A percentile compares a stretch with the other conserved stretches of the same genome.
phyloP scores from a whole-genome alignment of 2,888 invertebrate genomes.

The Macropis europaea region DNA sequence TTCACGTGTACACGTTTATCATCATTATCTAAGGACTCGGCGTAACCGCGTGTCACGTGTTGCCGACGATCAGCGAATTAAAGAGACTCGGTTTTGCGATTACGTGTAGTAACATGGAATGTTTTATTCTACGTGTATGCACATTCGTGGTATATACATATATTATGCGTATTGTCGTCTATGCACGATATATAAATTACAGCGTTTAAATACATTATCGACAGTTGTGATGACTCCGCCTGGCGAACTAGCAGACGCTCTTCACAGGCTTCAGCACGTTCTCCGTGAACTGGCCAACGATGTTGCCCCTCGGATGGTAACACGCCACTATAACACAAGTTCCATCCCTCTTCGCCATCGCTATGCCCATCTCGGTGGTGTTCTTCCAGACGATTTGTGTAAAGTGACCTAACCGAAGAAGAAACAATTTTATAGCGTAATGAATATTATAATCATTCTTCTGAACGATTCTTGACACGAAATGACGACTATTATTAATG shows the following conservation, averaged over 20 bases:
- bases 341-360: slow-evolving; percentile 84
- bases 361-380: slow-evolving; percentile 88
- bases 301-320: slow-evolving; percentile 84
- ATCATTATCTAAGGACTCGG: background rate
- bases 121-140: slow-evolving; percentile 68
- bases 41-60: background rate
- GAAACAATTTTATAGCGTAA: background rate
- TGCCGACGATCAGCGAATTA: slow-evolving; percentile 6
- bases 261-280: slow-evolving; percentile 77
- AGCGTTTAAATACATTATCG: slow-evolving; percentile 66
- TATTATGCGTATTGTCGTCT: slow-evolving; percentile 57
- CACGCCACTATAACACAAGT: slow-evolving; percentile 83
- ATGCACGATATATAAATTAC: slow-evolving; percentile 61
- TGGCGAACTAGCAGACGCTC: slow-evolving; percentile 55
- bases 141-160: slow-evolving; percentile 61
- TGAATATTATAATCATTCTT: background rate
- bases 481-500: too few relatives aligned
- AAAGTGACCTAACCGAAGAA: slow-evolving; percentile 77
- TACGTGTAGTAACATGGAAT: slow-evolving; percentile 66
- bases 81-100: slow-evolving; percentile 26
- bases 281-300: slow-evolving; percentile 80
- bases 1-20: background rate
- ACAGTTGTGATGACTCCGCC: slow-evolving; percentile 45
- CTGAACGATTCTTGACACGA: too few relatives aligned
- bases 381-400: slow-evolving; percentile 93